Base-by-base conservation (phyloP, 1,140 invertebrate genomes). In the Papilio machaon region DNA sequence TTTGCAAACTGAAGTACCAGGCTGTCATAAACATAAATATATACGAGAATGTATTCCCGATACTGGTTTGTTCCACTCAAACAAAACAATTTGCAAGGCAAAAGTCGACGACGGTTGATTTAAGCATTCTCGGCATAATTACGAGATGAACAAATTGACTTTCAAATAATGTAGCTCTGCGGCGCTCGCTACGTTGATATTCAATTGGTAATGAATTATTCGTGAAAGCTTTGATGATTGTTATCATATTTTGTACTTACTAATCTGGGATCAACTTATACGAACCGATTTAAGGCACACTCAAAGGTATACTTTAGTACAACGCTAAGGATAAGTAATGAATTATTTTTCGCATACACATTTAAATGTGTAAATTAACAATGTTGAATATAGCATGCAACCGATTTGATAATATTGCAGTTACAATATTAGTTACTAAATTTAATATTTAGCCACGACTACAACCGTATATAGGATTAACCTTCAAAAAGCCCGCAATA, bases 41-140 rank as follows among this genome's bases (percentile, higher is more conserved):
- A 54, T 54, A 17, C 38, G 47, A 76, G 4, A 52, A 54, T 49
- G 19, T 76, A 76, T 76, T 52, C 19, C 17, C 74, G 47, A 52
- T 76, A 76, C 43, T 52, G 23, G 3, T 10, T 52, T 23, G 46
- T 76, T 30, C n/a, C 19, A 54, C 74, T 52, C 11, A 52, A 76
- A 76, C 19, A 54, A 76, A 76, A 76, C 74, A 76, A 76, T 76
- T 76, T 76, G 74, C 74, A 76, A 76, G 43, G 74, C 74, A 49
- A 76, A 76, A 76, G 74, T 52, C 74, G 74, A 49, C 11, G 73
- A 13, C n/a, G 73, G 38, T 47, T 76, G 74, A 30, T 76, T 49
- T 52, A 76, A 76, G 74, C 19, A 54, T 76, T 52, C 74, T 76
- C 74, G 19, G 47, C 46, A 76, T 76, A 76, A 76, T 76, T 76